Percentiles rank a stretch among this genome's conserved stretches.
Conservation (phyloP, 64 coral and sea anemone genomes). For the Pocillopora verrucosa region DNA sequence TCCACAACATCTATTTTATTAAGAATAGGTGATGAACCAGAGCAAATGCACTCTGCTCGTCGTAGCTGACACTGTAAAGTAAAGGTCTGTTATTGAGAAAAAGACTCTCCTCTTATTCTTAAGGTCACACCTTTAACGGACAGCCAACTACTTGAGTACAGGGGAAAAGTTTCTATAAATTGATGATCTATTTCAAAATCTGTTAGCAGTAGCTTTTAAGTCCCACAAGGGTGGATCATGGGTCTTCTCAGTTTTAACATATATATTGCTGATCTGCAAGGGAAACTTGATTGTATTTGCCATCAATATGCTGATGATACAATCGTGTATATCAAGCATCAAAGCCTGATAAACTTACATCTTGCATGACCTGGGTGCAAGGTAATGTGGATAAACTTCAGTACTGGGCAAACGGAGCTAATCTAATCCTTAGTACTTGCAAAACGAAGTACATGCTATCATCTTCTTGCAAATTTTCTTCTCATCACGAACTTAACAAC, state of each 20-base stretch:
- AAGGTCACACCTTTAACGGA: no score
- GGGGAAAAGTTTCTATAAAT: no score
- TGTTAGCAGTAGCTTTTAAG: not conserved
- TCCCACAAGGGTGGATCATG: not conserved
- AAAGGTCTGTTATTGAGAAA: no score
- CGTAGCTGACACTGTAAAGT: no score
- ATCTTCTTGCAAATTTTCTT: conserved; percentile 17
- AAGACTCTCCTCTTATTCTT: no score
- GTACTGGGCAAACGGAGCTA: not conserved
- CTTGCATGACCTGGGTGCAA: not conserved
- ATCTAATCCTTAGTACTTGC: conserved; percentile 27
- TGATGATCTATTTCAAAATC: not conserved
- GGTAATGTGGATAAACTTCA: not conserved
- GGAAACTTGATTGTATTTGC: no score
- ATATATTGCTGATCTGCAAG: not conserved
- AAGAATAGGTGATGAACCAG: no score
- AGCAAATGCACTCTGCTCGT: no score
- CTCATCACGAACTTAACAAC: not conserved
- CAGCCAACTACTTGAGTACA: no score
- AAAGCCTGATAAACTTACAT: conserved; percentile 22
- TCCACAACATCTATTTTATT: no score
- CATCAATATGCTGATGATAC: not conserved
- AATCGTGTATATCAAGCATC: not conserved
- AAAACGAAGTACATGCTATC: conserved; percentile 11
- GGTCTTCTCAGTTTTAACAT: not conserved